phyloP scores from a whole-genome alignment of 2,113 vertebrate species.

The Arvicanthis niloticus region DNA sequence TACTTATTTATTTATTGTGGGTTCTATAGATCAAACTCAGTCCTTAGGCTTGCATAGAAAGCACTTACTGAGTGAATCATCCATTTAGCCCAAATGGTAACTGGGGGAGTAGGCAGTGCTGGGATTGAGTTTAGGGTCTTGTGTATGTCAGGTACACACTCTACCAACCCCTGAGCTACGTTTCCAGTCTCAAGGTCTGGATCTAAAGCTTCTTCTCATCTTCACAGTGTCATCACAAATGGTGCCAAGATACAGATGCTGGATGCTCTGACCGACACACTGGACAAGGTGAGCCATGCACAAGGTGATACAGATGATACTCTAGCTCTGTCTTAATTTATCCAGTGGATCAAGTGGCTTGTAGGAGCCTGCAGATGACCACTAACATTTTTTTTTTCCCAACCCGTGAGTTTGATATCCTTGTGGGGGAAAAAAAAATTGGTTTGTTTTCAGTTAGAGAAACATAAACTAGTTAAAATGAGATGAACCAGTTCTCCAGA shows the following conservation, averaged over 20 bases:
- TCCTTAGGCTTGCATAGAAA: too few relatives aligned
- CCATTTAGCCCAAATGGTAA: not conserved
- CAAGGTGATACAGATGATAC: accelerated
- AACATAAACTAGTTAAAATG: not conserved
- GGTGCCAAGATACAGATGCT: constrained; percentile 89
- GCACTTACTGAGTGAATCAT: not conserved
- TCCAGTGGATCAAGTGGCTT: accelerated
- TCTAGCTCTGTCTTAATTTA: not conserved
- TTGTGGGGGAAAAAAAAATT: not conserved
- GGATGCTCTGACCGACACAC: constrained; percentile 87
- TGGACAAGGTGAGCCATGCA: constrained; percentile 91
- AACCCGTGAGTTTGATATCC: not conserved
- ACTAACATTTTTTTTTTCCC: not conserved
- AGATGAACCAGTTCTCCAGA: constrained; percentile 25
- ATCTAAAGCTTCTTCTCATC: constrained; percentile 69
- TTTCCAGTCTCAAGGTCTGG: not conserved
- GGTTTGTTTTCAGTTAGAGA: not conserved
- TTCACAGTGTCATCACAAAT: constrained; percentile 85
- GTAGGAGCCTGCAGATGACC: not conserved
- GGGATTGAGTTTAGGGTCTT: not conserved
- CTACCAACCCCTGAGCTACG: not conserved
- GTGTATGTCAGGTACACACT: not conserved
- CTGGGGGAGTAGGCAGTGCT: not conserved
- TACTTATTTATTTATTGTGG: not conserved
- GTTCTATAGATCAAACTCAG: not conserved